Evolutionary conservation across 2,113 vertebrate genomes (phyloP), one percentile per base, ranked within the genome.

Genomic region (Cyphomyrus plagiostoma): DNA sequence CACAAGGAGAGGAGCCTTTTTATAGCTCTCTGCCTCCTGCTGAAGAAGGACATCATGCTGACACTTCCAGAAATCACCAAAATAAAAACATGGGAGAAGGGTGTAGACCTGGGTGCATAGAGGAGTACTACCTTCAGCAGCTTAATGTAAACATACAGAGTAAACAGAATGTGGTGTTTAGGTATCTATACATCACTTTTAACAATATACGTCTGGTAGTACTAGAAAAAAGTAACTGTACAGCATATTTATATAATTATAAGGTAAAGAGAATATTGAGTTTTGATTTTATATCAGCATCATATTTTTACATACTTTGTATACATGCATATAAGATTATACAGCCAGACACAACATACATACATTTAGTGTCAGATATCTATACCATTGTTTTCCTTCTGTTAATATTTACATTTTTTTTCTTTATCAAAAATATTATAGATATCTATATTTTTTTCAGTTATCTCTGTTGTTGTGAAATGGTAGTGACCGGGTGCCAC

Each of bases 21-120:
- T 86, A 86, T 86, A 86, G 83, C 48, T 85, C 82, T 45, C 19
- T 46, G 30, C 82, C 39, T 85, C 83, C 50, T 48, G 48, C 83
- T 23, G 1, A 45, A 50, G 83, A 85, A 85, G 23, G 21, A n/a
- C 46, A 19, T 85, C 42, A 82, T 30, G 48, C 66, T 88, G 56
- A 48, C 66, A 50, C 88, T 85, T 85, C 83, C 83, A 4, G 46
- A 85, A 46, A 85, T n/a, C 11, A 26, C 83, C 45, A 49, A 85
- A 85, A 85, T 85, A 85, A 48, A 46, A 85, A 26, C n/a, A 48
- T 66, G 23, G 9, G 15, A 45, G 82, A 84, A 84, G 21, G 23
- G 46, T 23, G 83, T 26, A 13, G 45, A 45, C 10, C 23, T n/a
- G n/a, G 35, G 70, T 50, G 83, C 46, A 48, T 26, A n/a, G 46